Evolutionary conservation across 2,113 vertebrate genomes (phyloP).

Genomic region (Bubo blakistoni): DNA sequence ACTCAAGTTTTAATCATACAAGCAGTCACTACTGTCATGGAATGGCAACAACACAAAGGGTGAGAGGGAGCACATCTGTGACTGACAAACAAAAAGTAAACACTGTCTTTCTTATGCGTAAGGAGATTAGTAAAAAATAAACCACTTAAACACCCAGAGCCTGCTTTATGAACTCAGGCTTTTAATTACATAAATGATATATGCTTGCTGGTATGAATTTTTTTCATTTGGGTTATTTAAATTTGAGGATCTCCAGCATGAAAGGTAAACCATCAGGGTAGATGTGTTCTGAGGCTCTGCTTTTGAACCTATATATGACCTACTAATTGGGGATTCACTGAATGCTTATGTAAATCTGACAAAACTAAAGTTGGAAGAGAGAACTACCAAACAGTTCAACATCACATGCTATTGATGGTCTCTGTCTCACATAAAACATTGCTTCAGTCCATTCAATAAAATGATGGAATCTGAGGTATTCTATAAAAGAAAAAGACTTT

Average conservation of each 20-base stretch:
- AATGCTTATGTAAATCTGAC: not conserved
- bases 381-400: not conserved
- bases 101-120: not conserved
- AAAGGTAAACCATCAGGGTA: not conserved
- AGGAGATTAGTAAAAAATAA: constrained; percentile 16
- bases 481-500: not conserved
- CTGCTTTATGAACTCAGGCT: not conserved
- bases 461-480: not conserved
- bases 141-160: not conserved
- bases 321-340: not conserved
- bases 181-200: not conserved
- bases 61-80: not conserved
- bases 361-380: not conserved
- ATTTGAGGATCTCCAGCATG: not conserved
- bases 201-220: not conserved
- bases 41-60: not conserved
- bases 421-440: not conserved
- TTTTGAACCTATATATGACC: not conserved
- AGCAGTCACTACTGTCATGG: not conserved
- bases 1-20: not conserved
- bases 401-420: not conserved
- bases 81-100: not conserved
- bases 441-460: not conserved
- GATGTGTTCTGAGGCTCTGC: not conserved
- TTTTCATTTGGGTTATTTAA: not conserved